Conservation (phyloP, 1,140 invertebrate species). For the Euglossa dilemma region DNA sequence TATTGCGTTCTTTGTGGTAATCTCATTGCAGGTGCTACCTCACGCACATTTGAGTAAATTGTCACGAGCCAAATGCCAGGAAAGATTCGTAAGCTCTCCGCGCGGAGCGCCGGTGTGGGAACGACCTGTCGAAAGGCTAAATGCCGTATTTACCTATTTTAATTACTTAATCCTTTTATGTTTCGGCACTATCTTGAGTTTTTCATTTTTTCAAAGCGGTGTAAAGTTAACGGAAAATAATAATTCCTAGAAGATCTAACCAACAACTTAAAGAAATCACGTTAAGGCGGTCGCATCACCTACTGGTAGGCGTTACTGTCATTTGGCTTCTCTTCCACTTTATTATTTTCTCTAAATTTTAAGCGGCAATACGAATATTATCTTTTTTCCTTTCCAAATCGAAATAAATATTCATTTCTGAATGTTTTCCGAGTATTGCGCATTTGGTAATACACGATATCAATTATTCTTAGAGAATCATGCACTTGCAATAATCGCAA, state of each 20-base stretch:
- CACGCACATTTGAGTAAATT: conserved; percentile 65
- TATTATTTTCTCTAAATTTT: conserved; percentile 59
- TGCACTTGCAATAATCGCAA: background rate
- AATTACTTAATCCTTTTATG: conserved; percentile 59
- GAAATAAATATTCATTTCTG: background rate
- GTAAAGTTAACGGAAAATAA: conserved; percentile 4
- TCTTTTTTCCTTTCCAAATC: background rate
- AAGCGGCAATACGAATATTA: background rate
- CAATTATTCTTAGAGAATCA: background rate
- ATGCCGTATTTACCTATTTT: conserved; percentile 67
- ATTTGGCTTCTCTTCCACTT: conserved; percentile 67
- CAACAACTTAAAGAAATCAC: conserved; percentile 21
- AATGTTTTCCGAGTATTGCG: background rate
- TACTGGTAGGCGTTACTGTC: conserved; percentile 74
- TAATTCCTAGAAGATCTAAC: conserved; percentile 6
- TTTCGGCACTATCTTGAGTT: conserved; percentile 27
- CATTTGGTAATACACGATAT: background rate
- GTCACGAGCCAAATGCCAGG: conserved; percentile 69
- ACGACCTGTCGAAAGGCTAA: conserved; percentile 61
- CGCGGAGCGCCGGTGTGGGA: conserved; percentile 63
- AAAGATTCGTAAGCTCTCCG: conserved; percentile 62
- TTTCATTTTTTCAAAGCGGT: background rate
- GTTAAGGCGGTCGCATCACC: conserved; percentile 44
- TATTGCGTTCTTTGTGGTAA: conserved; percentile 36
- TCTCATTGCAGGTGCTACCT: conserved; percentile 53